phyloP scores from a whole-genome alignment of 2,797 vertebrate genomes.

The Tolypeutes matacus region DNA sequence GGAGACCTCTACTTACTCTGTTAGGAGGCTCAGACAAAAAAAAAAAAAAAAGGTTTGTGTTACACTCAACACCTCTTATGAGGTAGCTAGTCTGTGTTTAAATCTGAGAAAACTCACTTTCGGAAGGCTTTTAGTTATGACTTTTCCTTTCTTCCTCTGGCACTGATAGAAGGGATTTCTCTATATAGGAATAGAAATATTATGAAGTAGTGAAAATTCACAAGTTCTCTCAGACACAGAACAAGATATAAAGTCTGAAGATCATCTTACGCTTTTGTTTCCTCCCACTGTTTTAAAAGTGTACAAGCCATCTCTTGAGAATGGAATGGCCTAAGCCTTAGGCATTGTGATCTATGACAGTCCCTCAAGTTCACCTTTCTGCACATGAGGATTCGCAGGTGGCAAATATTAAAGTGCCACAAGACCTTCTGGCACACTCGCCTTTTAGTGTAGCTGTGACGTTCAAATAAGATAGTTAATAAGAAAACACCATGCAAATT shows the following conservation, averaged over 20 bases:
- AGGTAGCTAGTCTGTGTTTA: not conserved
- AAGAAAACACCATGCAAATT: not conserved
- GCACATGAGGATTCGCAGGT: too few relatives aligned
- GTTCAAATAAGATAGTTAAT: not conserved
- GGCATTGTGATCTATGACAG: not conserved
- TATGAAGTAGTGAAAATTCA: not conserved
- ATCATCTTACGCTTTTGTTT: not conserved
- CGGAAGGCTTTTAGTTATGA: not conserved
- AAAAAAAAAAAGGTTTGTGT: not conserved
- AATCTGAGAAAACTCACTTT: not conserved
- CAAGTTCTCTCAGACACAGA: not conserved
- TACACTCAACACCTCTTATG: not conserved
- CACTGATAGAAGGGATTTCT: not conserved
- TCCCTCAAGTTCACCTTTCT: not conserved
- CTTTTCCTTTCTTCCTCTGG: not conserved
- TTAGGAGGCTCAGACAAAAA: not conserved
- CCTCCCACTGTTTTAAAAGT: not conserved
- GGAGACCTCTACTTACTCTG: not conserved
- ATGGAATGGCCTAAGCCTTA: not conserved
- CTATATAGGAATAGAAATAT: not conserved
- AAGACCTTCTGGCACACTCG: not conserved
- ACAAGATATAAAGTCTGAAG: constrained; percentile 11
- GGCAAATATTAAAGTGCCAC: not conserved
- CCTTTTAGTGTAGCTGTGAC: not conserved
- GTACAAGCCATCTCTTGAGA: not conserved